Conservation (phyloP, 2,797 vertebrate genomes). For the Typhlichthys subterraneus region DNA sequence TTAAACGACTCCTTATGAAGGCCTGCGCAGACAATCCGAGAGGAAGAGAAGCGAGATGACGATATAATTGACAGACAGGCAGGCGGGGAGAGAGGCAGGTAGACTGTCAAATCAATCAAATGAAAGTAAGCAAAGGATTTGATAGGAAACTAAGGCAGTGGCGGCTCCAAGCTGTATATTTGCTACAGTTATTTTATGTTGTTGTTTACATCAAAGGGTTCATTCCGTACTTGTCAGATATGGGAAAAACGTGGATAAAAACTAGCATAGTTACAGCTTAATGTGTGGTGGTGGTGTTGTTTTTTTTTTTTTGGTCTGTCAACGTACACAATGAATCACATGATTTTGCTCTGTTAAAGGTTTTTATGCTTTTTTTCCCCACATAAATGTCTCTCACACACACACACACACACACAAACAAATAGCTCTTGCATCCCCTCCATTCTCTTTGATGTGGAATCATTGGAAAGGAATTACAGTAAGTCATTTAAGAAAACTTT, state of each 20-base stretch:
- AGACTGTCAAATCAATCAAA: not conserved
- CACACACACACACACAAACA: slow-evolving; percentile 4
- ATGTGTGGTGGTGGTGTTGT: slow-evolving; percentile 21
- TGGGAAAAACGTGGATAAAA: slow-evolving; percentile 8
- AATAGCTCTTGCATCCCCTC: slow-evolving; percentile 31
- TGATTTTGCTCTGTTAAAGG: slow-evolving; percentile 26
- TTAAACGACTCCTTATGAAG: slow-evolving; percentile 70
- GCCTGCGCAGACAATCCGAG: slow-evolving; percentile 58
- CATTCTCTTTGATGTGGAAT: slow-evolving; percentile 40
- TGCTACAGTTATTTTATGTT: too few relatives aligned
- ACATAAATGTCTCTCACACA: slow-evolving; percentile 19
- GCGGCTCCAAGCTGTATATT: too few relatives aligned
- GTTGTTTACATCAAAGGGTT: too few relatives aligned
- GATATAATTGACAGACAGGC: not conserved
- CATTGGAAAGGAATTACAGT: slow-evolving; percentile 23
- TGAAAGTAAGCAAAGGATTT: not conserved
- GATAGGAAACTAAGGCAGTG: too few relatives aligned
- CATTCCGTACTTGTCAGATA: slow-evolving; percentile 10
- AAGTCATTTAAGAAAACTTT: slow-evolving; percentile 18
- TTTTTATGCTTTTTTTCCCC: not conserved
- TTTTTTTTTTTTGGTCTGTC: slow-evolving; percentile 43
- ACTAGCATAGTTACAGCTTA: slow-evolving; percentile 11
- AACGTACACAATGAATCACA: slow-evolving; percentile 22
- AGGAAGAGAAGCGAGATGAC: slow-evolving; percentile 18
- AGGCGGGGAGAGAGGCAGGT: not conserved